These are phyloP conservation scores for Melanotus villosus DNA, from an alignment of 2,888 invertebrate genomes.

Conservation along the genomic window DNA sequence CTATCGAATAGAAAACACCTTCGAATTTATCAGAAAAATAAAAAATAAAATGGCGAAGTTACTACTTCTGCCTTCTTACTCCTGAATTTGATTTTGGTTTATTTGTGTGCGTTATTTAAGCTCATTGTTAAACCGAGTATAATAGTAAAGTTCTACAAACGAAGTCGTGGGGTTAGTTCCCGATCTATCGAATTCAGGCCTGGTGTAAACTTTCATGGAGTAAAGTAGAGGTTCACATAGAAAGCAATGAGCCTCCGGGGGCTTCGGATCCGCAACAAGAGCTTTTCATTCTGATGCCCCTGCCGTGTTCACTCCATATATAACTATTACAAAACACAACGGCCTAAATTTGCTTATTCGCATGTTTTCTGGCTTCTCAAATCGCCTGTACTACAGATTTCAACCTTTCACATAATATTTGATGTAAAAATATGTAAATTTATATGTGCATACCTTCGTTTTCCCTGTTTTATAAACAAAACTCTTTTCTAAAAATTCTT, in stretches of 20 bases:
- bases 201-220: constrained; percentile 51
- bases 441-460: no score
- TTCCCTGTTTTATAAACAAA: no score
- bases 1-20: no score
- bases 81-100: no score
- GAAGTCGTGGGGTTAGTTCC: constrained; percentile 43
- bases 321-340: constrained; percentile 26
- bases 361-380: no score
- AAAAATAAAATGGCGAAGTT: no score
- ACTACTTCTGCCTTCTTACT: no score
- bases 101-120: constrained; percentile 14
- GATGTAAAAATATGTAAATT: no score
- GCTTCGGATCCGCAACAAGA: constrained; percentile 52
- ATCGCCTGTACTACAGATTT: no score
- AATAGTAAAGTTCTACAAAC: constrained; percentile 35
- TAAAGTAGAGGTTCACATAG: constrained; percentile 47
- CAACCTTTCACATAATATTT: no score
- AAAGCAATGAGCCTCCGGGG: constrained; percentile 53
- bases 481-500: no score
- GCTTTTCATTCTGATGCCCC: constrained; percentile 45
- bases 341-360: constrained; percentile 25
- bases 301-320: constrained; percentile 29
- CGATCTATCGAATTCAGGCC: constrained; percentile 50
- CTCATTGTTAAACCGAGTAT: constrained; percentile 19
- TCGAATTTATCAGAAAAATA: no score